A percentile compares a stretch with the other conserved stretches of the same genome.
Evolutionary conservation across 2,797 vertebrate species (phyloP).

Genomic region (Chlorospingus flavigularis): DNA sequence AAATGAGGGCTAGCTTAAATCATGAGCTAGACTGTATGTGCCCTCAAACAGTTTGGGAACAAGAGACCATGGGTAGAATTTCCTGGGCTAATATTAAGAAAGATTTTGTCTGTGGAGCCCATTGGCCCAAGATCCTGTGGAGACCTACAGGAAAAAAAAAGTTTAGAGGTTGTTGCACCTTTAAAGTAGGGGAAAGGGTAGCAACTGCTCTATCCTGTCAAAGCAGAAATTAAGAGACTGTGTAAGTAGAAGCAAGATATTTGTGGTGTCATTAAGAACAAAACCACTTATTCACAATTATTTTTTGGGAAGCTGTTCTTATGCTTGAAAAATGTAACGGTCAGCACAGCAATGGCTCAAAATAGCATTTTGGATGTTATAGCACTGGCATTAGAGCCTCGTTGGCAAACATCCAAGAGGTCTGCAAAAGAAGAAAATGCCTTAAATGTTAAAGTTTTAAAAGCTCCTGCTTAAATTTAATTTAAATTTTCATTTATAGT

Average conservation of each 20-base stretch:
- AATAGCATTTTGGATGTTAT: conserved; percentile 50
- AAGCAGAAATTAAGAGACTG: background rate
- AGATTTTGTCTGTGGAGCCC: background rate
- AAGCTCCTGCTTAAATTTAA: background rate
- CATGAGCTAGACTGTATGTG: background rate
- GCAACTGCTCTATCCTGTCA: background rate
- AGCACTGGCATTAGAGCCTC: conserved; percentile 1
- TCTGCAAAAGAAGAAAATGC: background rate
- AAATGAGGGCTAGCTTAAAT: background rate
- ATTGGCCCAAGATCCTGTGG: background rate
- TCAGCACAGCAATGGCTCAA: conserved; percentile 47
- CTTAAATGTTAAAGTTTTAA: background rate
- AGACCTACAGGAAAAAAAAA: background rate
- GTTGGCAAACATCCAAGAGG: background rate
- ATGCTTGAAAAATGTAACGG: conserved; percentile 51
- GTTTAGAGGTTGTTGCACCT: background rate
- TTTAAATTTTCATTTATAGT: background rate
- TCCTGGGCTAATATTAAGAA: background rate
- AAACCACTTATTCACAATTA: background rate
- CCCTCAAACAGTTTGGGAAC: background rate
- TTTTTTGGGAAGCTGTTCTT: conserved; percentile 53
- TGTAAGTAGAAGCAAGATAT: background rate
- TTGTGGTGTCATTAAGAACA: background rate
- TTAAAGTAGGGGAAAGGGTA: background rate
- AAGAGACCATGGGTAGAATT: background rate